These are phyloP conservation scores for Cryptotis parvus DNA, from an alignment of 2,113 vertebrate species.

Conservation along the genomic window DNA sequence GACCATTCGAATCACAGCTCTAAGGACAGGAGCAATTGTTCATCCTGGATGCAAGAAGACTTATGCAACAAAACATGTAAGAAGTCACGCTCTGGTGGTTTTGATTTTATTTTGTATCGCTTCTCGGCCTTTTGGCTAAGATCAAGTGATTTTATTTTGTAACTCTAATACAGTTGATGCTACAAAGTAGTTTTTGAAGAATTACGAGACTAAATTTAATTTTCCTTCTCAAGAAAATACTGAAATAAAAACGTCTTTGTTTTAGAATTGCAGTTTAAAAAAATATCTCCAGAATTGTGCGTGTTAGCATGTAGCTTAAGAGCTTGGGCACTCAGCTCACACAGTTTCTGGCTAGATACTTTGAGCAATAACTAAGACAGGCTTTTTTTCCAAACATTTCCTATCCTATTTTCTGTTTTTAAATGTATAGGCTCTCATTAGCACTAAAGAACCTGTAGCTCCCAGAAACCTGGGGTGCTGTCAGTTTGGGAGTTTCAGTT, in stretches of 20 bases:
- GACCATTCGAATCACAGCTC: not conserved
- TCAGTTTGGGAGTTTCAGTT: not conserved
- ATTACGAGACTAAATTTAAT: not conserved
- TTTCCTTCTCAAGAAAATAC: not conserved
- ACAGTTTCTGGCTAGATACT: too few species aligned
- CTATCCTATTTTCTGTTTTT: not conserved
- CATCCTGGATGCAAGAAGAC: not conserved
- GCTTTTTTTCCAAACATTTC: too few species aligned
- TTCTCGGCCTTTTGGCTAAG: too few species aligned
- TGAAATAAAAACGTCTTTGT: not conserved
- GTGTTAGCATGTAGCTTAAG: not conserved
- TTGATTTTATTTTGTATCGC: slow-evolving; percentile 27
- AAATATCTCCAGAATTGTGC: not conserved
- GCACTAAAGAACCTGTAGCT: not conserved
- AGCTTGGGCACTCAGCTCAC: not conserved
- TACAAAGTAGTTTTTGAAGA: not conserved
- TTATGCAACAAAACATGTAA: not conserved
- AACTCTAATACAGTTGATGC: not conserved
- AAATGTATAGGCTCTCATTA: not conserved
- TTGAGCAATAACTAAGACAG: too few species aligned
- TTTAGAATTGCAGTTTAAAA: slow-evolving; percentile 50
- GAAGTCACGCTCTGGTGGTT: not conserved
- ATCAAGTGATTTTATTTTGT: slow-evolving; percentile 1
- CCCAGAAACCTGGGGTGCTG: not conserved
- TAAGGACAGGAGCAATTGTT: not conserved